phyloP scores from a whole-genome alignment of 1,140 invertebrate genomes.

The Nasonia giraulti region DNA sequence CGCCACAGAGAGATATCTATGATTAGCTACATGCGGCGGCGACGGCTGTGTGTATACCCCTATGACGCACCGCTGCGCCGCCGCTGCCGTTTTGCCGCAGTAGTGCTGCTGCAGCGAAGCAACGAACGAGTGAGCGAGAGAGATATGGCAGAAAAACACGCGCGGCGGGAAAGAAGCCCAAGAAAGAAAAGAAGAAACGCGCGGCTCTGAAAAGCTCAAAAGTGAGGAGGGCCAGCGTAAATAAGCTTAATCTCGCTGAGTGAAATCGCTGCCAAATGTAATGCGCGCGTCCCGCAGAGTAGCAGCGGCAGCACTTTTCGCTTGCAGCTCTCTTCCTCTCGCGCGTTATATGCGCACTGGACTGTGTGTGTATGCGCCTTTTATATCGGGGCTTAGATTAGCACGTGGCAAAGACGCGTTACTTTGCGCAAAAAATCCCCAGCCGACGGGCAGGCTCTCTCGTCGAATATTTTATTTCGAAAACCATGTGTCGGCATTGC shows the following conservation, averaged over 20 bases:
- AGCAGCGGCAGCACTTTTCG: constrained; percentile 1
- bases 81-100: neutral
- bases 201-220: neutral
- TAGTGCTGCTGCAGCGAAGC: neutral
- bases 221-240: constrained; percentile 55
- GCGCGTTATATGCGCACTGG: neutral
- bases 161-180: neutral
- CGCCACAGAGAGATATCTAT: constrained; percentile 51
- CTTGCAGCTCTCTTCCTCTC: neutral
- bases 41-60: neutral
- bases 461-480: constrained; percentile 66
- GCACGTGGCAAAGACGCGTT: neutral
- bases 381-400: constrained; percentile 28
- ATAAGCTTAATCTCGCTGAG: constrained; percentile 70
- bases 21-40: constrained; percentile 53
- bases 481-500: neutral
- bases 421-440: neutral
- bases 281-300: constrained; percentile 51
- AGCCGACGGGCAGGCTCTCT: neutral
- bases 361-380: constrained; percentile 52
- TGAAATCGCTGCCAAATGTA: constrained; percentile 63
- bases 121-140: neutral
- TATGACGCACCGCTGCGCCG: neutral
- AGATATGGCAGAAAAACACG: neutral
- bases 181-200: neutral